Conservation (phyloP, 2,113 vertebrate species). For the Xyliphius kryptos region DNA sequence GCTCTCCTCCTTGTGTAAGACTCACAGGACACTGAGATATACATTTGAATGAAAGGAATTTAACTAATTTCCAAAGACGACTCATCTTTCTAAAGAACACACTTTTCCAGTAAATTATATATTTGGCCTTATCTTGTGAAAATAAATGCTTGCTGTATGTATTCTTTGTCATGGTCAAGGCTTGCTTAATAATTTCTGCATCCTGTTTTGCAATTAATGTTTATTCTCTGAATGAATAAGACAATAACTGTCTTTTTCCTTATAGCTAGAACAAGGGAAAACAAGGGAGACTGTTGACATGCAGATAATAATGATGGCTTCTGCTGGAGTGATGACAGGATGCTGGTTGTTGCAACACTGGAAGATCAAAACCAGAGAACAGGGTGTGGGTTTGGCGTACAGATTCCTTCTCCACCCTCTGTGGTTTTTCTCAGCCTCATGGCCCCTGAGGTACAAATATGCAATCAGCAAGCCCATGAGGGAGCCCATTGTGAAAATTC, state of each 20-base stretch:
- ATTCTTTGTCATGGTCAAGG: neutral
- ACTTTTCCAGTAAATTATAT: too few species aligned
- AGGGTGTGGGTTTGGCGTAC: constrained; percentile 29
- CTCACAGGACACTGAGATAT: too few species aligned
- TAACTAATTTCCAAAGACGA: too few species aligned
- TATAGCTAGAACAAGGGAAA: constrained; percentile 16
- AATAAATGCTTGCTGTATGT: neutral
- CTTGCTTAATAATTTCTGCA: constrained; percentile 16
- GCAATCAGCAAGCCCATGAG: constrained; percentile 31
- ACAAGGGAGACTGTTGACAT: constrained; percentile 13
- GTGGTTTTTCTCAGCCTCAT: constrained; percentile 4
- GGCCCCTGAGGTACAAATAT: constrained; percentile 23
- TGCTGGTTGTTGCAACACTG: constrained; percentile 39
- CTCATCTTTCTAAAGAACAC: too few species aligned
- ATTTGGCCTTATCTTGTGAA: neutral
- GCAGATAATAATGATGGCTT: constrained; percentile 22
- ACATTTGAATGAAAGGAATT: too few species aligned
- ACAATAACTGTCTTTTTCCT: constrained; percentile 15
- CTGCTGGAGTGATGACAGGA: constrained; percentile 24
- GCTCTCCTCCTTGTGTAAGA: too few species aligned
- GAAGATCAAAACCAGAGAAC: constrained; percentile 27
- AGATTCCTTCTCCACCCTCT: constrained; percentile 10
- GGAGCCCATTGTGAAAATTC: constrained; percentile 37
- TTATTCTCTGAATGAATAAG: constrained; percentile 15
- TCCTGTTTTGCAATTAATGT: constrained; percentile 7